These are phyloP conservation scores for Epinephelus cyanopodus DNA, from an alignment of 2,113 vertebrate genomes.

Conservation along the genomic window DNA sequence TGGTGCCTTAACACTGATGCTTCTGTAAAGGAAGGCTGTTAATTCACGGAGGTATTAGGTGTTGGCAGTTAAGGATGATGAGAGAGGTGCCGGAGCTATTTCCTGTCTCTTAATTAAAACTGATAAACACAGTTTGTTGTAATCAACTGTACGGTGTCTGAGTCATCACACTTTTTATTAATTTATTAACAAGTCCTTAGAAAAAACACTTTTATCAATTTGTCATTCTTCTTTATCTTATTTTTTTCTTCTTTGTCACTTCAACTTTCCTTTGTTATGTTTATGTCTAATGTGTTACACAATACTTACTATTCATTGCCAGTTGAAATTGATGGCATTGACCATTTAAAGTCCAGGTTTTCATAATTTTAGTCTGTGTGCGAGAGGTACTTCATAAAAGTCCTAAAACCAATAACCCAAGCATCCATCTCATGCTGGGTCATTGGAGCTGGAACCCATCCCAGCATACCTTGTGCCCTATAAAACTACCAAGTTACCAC, in stretches of 20 bases:
- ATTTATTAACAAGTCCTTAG: neutral
- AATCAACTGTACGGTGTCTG: conserved; percentile 6
- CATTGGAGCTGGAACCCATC: neutral
- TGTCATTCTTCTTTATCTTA: neutral
- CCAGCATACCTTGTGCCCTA: neutral
- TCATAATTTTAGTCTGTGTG: neutral
- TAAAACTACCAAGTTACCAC: neutral
- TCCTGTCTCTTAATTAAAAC: conserved; percentile 38
- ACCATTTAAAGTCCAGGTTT: neutral
- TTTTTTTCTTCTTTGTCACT: neutral
- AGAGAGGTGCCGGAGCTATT: conserved; percentile 20
- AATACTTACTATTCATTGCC: neutral
- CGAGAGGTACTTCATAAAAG: neutral
- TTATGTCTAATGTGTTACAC: neutral
- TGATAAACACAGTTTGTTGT: conserved; percentile 29
- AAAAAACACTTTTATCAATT: neutral
- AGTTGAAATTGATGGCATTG: neutral
- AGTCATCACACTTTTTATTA: neutral
- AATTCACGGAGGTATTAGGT: conserved; percentile 41
- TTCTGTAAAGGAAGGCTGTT: conserved; percentile 44
- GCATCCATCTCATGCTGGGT: neutral
- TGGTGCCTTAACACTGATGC: conserved; percentile 39
- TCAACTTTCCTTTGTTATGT: neutral
- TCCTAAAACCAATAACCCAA: neutral
- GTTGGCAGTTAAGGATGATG: conserved; percentile 35